Conservation (phyloP, 2,113 vertebrate species). For the Sigmodon hispidus region DNA sequence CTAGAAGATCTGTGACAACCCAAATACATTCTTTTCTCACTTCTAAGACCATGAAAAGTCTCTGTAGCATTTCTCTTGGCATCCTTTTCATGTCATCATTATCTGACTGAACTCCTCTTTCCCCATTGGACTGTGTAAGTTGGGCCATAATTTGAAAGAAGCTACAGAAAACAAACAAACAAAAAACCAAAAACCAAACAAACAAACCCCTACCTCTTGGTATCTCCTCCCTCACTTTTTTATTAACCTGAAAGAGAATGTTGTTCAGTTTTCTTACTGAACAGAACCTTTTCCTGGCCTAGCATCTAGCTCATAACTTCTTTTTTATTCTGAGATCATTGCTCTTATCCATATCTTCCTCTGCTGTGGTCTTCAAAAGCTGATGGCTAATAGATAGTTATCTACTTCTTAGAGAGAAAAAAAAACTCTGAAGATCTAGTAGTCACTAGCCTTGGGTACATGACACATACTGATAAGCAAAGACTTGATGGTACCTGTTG, state of each 20-base stretch:
- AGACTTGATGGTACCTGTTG: not conserved
- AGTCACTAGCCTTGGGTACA: not conserved
- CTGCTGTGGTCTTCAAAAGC: not conserved
- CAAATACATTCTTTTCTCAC: not conserved
- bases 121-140: not conserved
- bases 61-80: not conserved
- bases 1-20: not conserved
- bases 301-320: not conserved
- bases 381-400: not conserved
- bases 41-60: not conserved
- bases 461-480: not conserved
- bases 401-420: not conserved
- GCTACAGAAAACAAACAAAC: not conserved
- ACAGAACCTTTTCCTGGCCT: not conserved
- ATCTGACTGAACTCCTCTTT: not conserved
- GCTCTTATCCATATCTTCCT: not conserved
- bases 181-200: too few relatives aligned
- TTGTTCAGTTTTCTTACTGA: not conserved
- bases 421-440: not conserved
- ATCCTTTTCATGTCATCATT: not conserved
- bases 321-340: not conserved
- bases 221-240: not conserved
- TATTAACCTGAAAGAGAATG: not conserved
- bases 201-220: not conserved
- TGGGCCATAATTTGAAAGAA: not conserved